These are phyloP conservation scores for Cosmia pyralina DNA, from an alignment of 2,888 invertebrate species.

Conservation along the genomic window DNA sequence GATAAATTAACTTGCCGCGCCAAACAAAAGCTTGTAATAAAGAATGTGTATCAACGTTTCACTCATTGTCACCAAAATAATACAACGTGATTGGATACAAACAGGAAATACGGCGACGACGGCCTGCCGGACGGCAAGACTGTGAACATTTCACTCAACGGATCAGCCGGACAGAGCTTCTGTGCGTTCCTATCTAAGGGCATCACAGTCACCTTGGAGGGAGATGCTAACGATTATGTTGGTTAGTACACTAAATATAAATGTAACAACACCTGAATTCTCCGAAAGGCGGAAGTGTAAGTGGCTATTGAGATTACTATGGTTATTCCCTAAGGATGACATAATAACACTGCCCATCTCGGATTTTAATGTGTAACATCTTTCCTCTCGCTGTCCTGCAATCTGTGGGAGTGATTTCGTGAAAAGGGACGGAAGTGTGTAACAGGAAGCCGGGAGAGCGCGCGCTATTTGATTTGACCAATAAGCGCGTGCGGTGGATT, in stretches of 20 bases:
- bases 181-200: slow-evolving; percentile 98
- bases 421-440: too few species aligned
- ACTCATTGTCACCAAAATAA: not conserved
- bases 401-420: too few species aligned
- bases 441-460: too few species aligned
- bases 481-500: too few species aligned
- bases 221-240: slow-evolving; percentile 99
- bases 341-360: not conserved
- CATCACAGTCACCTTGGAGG: slow-evolving; percentile 96
- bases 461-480: too few species aligned
- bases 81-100: not conserved
- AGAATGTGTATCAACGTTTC: not conserved
- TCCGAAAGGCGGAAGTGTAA: not conserved
- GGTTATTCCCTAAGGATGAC: not conserved
- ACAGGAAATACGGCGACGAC: slow-evolving; percentile 95
- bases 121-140: slow-evolving; percentile 95
- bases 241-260: slow-evolving; percentile 87
- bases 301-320: not conserved
- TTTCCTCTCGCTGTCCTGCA: too few species aligned
- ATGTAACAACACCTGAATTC: not conserved
- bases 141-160: slow-evolving; percentile 95
- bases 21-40: not conserved
- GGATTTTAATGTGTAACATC: not conserved
- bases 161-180: slow-evolving; percentile 99
- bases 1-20: not conserved